Base-by-base conservation (phyloP, 2,113 vertebrate genomes). In the Rhinichthys klamathensis region DNA sequence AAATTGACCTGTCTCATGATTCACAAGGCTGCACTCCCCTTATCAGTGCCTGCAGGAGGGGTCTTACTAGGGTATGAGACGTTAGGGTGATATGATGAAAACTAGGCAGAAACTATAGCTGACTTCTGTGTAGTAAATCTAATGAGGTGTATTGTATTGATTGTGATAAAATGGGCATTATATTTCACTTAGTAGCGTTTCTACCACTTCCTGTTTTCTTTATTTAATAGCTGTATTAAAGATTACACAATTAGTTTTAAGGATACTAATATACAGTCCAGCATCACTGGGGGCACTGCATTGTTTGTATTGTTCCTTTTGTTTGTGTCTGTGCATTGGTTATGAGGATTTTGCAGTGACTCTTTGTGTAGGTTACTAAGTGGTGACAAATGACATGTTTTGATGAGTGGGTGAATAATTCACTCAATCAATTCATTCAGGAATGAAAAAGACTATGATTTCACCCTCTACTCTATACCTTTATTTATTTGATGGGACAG, bases 11-110 rank as follows among this genome's bases (percentile, higher is more conserved):
- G 18, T 86, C 80, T 4, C 67, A 90, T 63, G 58, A 44, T 67
- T 86, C 90, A 56, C 15, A 51, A 32, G 90, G 89, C 58, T 75
- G 82, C 35, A 85, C 83, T 51, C 85, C 90, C 1, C 91, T 93
- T 7, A 92, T 93, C 49, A 49, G 30, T 0, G 91, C 91, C 30
- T 94, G 92, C 87, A 23, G 79, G 70, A 70, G 80, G 78, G 91
- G 90, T 30, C 81, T 78, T 63, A 76, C 30, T 51, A 73, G 84
- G 92, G 93, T 94, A 85, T 85, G 85, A 13, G 75, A 77, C 41
- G 23, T 51, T 38, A 32, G 58, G 46, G 15, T 63, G 35, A 32
- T 77, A 25, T 8, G n/a, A 56, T 44, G 15, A 75, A 18, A 4
- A 76, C 21, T 84, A 27, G 4, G 27, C 6, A 12, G 54, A 38